Percentiles rank a stretch among this genome's conserved stretches.
These are phyloP conservation scores for Steatocranus sp. DNA, from an alignment of 2,797 vertebrate species.

Conservation along the genomic window DNA sequence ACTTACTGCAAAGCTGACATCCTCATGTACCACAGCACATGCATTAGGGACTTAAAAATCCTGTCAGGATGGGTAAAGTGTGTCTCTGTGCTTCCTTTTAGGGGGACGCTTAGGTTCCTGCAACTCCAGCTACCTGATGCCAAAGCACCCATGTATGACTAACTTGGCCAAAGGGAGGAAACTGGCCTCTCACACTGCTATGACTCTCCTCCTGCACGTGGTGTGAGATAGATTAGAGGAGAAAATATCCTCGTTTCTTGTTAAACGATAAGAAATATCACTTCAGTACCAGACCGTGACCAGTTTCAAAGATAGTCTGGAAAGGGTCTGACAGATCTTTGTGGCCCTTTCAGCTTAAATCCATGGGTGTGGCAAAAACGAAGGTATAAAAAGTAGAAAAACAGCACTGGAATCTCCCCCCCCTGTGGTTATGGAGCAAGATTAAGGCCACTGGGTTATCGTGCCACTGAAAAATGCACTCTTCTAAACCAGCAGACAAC, in stretches of 20 bases:
- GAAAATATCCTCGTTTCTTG: not conserved
- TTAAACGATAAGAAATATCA: not conserved
- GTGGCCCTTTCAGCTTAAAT: not conserved
- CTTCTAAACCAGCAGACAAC: conserved; percentile 31
- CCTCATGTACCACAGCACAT: not conserved
- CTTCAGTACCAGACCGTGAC: not conserved
- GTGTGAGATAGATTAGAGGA: not conserved
- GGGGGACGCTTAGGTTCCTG: not conserved
- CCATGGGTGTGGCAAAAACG: not conserved
- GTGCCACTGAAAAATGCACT: conserved; percentile 55
- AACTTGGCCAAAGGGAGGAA: not conserved
- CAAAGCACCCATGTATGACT: conserved; percentile 29
- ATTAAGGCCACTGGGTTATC: conserved; percentile 75
- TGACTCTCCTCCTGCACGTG: not conserved
- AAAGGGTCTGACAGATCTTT: not conserved
- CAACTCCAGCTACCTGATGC: conserved; percentile 31
- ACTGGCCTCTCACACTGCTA: not conserved
- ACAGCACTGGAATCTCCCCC: conserved; percentile 29
- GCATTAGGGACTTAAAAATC: not conserved
- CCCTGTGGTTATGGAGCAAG: conserved; percentile 36
- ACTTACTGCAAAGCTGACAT: not conserved
- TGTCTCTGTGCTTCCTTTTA: conserved; percentile 24
- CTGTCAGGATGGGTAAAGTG: not conserved
- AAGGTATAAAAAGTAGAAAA: conserved; percentile 1
- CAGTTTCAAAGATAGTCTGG: not conserved